Evolutionary conservation across 2,797 vertebrate species (phyloP), one percentile per base, ranked within the genome.

Genomic region (Crossoptilon crossoptilon): DNA sequence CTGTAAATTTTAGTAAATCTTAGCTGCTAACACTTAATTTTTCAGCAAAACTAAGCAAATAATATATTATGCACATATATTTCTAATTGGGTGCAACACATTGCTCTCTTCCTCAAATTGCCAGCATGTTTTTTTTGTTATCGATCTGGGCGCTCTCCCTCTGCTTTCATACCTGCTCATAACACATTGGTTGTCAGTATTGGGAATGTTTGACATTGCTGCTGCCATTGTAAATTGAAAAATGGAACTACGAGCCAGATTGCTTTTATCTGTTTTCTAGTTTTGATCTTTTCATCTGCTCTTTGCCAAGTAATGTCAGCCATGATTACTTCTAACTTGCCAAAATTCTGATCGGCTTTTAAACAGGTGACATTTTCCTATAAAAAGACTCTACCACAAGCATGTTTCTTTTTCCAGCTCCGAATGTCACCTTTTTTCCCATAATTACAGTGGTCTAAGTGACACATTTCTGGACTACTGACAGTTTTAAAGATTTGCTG

Each of bases 401-500:
- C 68, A 94, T 84, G 83, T 95, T 95, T 95, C 95, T 94, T 91
- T 96, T 95, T 92, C 74, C 89, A 93, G 64, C 68, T 80, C 86
- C 1, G 41, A 95, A 95, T 95, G 91, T 94, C 92, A 96, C 93
- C 89, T 95, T 95, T 94, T 96, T 92, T 96, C 87, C 89, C 91
- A 74, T 96, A 96, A 96, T 96, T 96, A 93, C 91, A 95, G 92
- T 96, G 95, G 94, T 91, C 94, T 95, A 96, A 96, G 89, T 95
- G 95, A 96, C 96, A 94, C 87, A 92, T 96, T 96, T 96, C 94
- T 96, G 96, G 95, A 95, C 93, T 93, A 91, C 91, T 96, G 96
- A 95, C 96, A 96, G 94, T 96, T 96, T 94, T 95, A 95, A 96
- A 96, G 96, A 95, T 95, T 96, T 96, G 88, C 87, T 89, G 93